Percentiles rank a stretch among this genome's conserved stretches.
phyloP scores from a whole-genome alignment of 2,113 vertebrate species.

The Lethenteron reissneri region DNA sequence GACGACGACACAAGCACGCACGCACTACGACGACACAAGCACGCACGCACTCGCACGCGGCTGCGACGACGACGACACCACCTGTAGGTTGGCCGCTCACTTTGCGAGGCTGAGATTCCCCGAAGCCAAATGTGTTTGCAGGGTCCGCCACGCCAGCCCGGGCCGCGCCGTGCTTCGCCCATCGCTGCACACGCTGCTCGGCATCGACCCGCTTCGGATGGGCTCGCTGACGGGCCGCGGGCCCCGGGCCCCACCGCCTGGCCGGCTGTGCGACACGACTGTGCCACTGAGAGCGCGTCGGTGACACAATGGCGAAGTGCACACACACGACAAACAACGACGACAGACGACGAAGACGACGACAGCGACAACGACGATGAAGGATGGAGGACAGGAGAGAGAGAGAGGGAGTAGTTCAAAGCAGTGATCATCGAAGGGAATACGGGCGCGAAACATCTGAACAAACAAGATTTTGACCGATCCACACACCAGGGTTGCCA shows the following conservation, averaged over 20 bases:
- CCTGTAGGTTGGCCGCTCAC: slow-evolving; percentile 39
- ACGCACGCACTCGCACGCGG: too few species aligned
- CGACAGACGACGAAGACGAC: slow-evolving; percentile 16
- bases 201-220: slow-evolving; percentile 57
- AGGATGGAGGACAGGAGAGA: slow-evolving; percentile 16
- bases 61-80: too few species aligned
- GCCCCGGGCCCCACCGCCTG: slow-evolving; percentile 39
- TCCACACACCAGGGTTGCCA: too few species aligned
- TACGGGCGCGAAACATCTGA: too few species aligned
- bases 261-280: slow-evolving; percentile 44
- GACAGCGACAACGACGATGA: slow-evolving; percentile 17
- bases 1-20: too few species aligned
- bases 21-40: too few species aligned
- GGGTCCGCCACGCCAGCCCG: slow-evolving; percentile 59
- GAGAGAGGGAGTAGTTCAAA: slow-evolving; percentile 18
- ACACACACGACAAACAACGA: slow-evolving; percentile 19
- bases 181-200: slow-evolving; percentile 53
- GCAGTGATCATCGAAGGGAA: too few species aligned
- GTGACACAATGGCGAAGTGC: slow-evolving; percentile 15
- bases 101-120: slow-evolving; percentile 81
- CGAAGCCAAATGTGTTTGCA: slow-evolving; percentile 77
- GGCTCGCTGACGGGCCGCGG: slow-evolving; percentile 42
- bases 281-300: slow-evolving; percentile 43
- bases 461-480: too few species aligned
- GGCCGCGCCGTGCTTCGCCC: slow-evolving; percentile 20